Evolutionary conservation across 2,888 invertebrate species (phyloP), one percentile per base, ranked within the genome.

Genomic region (Macaria notata): DNA sequence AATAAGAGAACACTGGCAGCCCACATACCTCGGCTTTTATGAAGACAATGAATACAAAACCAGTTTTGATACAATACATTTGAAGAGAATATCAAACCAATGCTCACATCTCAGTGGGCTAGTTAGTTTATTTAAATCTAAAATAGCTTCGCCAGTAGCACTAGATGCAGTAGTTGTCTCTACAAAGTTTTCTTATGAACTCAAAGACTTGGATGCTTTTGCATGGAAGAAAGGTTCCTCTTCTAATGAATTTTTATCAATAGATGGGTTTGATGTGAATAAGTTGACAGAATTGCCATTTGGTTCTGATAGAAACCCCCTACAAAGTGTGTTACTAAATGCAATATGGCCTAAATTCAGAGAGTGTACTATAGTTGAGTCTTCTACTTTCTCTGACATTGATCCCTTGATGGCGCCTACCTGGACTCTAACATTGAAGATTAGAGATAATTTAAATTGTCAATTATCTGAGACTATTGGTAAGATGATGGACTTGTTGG

Each of bases 1-100:
- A 88, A 94, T 97, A 31, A 93, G 95, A 70, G 95, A 96, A 76
- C 93, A 93, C 65, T 96, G 96, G 94, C 96, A 97, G 75, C 94
- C 95, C 52, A 94, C 95, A 73, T 97, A 94, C 79, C 81, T 95
- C 50, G 99, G 99, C 5, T 93, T 97, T 6, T 95, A 95, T 71
- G 94, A 97, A 76, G 94, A 95, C 30, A 94, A 94, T 70, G 95
- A 96, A 47, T 92, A 94, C 45, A 93, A 96, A 68, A 94, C 96
- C n/a, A 95, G 95, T 76, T 98, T 97, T 83, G 97, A 98, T 77
- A 96, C 98, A 92, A 95, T 97, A 49, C 96, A 98, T 79, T 90
- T 99, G 61, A 95, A 95, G 76, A 93, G 94, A 66, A 94, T 95
- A 54, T 97, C 98, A 1, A 92, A 94, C 31, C 95, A 97, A 70